Evolutionary conservation across 1,140 invertebrate species (phyloP).

Genomic region (Magallana angulata): DNA sequence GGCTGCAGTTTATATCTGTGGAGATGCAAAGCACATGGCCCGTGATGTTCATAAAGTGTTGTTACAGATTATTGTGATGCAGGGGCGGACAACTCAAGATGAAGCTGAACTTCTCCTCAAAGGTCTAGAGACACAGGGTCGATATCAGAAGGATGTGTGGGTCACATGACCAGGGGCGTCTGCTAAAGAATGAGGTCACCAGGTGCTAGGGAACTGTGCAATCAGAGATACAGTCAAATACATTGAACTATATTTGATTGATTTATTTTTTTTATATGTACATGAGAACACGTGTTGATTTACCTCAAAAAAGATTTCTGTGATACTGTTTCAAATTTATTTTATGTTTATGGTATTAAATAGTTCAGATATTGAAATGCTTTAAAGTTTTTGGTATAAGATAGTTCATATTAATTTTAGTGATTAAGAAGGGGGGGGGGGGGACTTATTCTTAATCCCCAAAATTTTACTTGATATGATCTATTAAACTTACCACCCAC

Average conservation of each 20-base stretch:
- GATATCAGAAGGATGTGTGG: conserved; percentile 80
- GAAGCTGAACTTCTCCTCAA: conserved; percentile 66
- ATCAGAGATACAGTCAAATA: background rate
- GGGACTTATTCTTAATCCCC: no score
- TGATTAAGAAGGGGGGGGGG: no score
- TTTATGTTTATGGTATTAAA: background rate
- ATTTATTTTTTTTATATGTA: background rate
- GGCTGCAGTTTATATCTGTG: conserved; percentile 76
- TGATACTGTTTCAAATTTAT: background rate
- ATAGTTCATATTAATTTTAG: background rate
- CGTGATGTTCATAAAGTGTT: conserved; percentile 76
- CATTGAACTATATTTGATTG: background rate
- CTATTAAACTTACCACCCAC: no score
- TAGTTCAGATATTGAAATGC: background rate
- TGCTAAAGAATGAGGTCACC: background rate
- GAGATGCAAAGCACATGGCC: conserved; percentile 78
- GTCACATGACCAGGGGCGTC: conserved; percentile 48
- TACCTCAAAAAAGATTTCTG: background rate
- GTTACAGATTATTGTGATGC: conserved; percentile 48
- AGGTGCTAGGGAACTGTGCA: conserved; percentile 20
- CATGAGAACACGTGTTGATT: background rate
- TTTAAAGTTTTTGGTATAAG: background rate
- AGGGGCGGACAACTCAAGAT: conserved; percentile 60
- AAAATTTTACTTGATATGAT: no score
- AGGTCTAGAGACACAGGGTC: conserved; percentile 70